phyloP scores from a whole-genome alignment of 2,113 vertebrate genomes.

The Oncorhynchus kisutch region DNA sequence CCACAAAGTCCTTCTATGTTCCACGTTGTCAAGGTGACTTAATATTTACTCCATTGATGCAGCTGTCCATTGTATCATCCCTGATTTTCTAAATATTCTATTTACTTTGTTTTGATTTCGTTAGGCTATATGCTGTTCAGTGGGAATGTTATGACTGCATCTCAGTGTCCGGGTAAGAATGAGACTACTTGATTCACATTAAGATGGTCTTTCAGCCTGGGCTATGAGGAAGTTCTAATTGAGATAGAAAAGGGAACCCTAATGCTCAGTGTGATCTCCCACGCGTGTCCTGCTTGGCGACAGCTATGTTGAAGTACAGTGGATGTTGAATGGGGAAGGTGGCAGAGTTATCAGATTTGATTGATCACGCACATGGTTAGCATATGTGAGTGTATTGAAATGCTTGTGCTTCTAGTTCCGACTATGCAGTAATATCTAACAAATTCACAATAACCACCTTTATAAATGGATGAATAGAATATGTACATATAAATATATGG shows the following conservation, averaged over 20 bases:
- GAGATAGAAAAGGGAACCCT: neutral
- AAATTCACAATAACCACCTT: no score
- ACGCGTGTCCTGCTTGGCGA: neutral
- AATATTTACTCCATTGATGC: neutral
- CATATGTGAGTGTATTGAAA: no score
- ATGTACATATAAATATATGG: no score
- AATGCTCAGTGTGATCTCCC: neutral
- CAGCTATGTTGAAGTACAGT: neutral
- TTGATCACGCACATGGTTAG: no score
- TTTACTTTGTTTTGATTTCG: neutral
- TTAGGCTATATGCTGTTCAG: neutral
- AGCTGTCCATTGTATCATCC: neutral
- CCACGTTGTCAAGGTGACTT: neutral
- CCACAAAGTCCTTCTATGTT: neutral
- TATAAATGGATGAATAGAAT: no score
- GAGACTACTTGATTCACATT: neutral
- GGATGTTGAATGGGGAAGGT: neutral
- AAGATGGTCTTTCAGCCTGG: neutral
- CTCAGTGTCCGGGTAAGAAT: neutral
- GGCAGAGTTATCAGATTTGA: no score
- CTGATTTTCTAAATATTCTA: neutral
- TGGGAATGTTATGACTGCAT: neutral
- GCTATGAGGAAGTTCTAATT: neutral
- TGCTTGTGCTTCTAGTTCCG: no score
- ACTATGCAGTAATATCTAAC: no score